A percentile compares a stretch with the other conserved stretches of the same genome.
Conservation (phyloP, 2,797 vertebrate genomes). For the Hybognathus amarus region DNA sequence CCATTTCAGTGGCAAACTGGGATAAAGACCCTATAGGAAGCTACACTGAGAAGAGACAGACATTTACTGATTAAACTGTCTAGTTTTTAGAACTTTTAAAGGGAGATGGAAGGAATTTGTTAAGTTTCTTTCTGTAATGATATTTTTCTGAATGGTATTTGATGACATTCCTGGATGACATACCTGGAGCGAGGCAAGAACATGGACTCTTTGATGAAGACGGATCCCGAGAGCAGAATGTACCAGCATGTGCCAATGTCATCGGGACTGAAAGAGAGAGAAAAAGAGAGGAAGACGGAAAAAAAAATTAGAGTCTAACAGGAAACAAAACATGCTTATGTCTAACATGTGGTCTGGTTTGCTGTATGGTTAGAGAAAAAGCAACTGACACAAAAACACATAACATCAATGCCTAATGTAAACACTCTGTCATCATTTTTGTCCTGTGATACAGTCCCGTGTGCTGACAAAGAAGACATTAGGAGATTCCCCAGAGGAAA, state of each 20-base stretch:
- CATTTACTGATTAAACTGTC: neutral
- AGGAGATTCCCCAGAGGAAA: constrained; percentile 31
- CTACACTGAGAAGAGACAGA: neutral
- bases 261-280: constrained; percentile 86
- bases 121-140: neutral
- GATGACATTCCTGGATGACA: constrained; percentile 21
- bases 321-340: constrained; percentile 34
- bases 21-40: neutral
- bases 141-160: neutral
- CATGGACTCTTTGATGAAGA: constrained; percentile 99
- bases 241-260: constrained; percentile 99
- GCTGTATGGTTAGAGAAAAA: constrained; percentile 8
- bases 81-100: neutral
- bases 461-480: neutral
- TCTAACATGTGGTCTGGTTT: constrained; percentile 20
- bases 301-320: constrained; percentile 28
- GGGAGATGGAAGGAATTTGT: neutral
- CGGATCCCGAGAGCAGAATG: constrained; percentile 96
- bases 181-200: constrained; percentile 99
- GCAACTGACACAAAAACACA: neutral
- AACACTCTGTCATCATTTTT: constrained; percentile 29
- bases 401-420: constrained; percentile 7
- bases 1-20: neutral
- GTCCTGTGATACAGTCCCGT: constrained; percentile 13
- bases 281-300: constrained; percentile 23